These are phyloP conservation scores for Sinelater perroti DNA, from an alignment of 2,888 invertebrate genomes.

Conservation along the genomic window DNA sequence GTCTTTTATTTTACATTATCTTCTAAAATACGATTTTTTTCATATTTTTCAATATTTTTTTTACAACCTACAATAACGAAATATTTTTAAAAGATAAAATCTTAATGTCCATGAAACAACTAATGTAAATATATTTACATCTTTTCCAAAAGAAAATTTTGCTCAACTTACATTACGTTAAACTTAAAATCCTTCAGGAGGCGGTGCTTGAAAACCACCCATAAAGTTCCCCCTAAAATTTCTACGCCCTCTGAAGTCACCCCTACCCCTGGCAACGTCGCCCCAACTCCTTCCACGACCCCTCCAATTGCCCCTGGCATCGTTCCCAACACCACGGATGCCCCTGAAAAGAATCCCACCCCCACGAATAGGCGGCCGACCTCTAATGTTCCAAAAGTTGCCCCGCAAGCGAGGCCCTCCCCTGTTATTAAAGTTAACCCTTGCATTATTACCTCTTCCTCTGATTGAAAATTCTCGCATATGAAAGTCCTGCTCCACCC, in stretches of 20 bases:
- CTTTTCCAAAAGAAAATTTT: too few species aligned
- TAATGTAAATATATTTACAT: too few species aligned
- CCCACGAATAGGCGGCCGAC: too few species aligned
- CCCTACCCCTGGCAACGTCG: slow-evolving; percentile 34
- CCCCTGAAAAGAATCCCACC: slow-evolving; percentile 36
- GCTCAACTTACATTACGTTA: too few species aligned
- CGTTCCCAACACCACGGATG: slow-evolving; percentile 18
- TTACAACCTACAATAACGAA: too few species aligned
- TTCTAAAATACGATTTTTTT: too few species aligned
- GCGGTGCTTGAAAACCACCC: slow-evolving; percentile 47
- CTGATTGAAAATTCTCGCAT: slow-evolving; percentile 15
- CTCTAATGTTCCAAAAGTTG: slow-evolving; percentile 14
- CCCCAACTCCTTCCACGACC: slow-evolving; percentile 17
- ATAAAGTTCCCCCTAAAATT: slow-evolving; percentile 55
- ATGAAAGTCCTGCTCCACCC: slow-evolving; percentile 16
- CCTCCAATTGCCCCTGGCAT: slow-evolving; percentile 24
- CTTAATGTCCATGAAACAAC: too few species aligned
- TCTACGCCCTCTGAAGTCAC: slow-evolving; percentile 51
- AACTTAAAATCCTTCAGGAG: too few species aligned
- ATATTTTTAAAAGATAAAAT: too few species aligned
- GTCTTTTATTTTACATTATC: slow-evolving; percentile 1
- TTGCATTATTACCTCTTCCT: slow-evolving; percentile 40
- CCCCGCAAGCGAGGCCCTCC: slow-evolving; percentile 17
- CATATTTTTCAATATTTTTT: too few species aligned
- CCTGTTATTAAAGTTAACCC: slow-evolving; percentile 47